These are phyloP conservation scores for Oryzias melastigma DNA, from an alignment of 2,113 vertebrate species.

Conservation along the genomic window DNA sequence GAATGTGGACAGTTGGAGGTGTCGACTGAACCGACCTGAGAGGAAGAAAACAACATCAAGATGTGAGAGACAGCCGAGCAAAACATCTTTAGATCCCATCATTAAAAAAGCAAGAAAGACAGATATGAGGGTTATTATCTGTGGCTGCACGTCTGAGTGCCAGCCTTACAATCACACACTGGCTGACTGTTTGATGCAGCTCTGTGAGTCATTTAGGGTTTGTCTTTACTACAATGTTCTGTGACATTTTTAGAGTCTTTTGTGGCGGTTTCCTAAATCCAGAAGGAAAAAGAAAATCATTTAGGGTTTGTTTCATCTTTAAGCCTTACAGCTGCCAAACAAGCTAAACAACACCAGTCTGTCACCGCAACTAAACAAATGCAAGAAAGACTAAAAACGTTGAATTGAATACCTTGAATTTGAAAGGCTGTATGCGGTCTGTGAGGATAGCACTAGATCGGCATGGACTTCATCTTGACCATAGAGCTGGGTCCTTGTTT, in stretches of 20 bases:
- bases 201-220: conserved; percentile 32
- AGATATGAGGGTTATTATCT: conserved; percentile 47
- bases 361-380: no score
- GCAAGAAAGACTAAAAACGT: not conserved
- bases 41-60: not conserved
- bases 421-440: not conserved
- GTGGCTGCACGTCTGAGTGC: conserved; percentile 20
- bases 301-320: conserved; percentile 37
- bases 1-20: conserved; percentile 25
- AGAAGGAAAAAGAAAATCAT: conserved; percentile 26
- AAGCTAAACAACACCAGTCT: not conserved
- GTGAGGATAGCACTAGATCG: conserved; percentile 68
- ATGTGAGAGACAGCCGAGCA: not conserved
- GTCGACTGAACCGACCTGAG: conserved; percentile 48
- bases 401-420: not conserved
- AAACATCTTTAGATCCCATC: conserved; percentile 41
- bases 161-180: conserved; percentile 52
- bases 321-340: conserved; percentile 1
- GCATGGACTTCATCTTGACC: conserved; percentile 82
- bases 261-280: conserved; percentile 8
- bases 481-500: conserved; percentile 78
- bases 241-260: conserved; percentile 15
- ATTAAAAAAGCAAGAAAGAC: conserved; percentile 37
- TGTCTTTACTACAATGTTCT: not conserved
- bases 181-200: conserved; percentile 51